A percentile compares a stretch with the other conserved stretches of the same genome.
Evolutionary conservation across 2,888 invertebrate species (phyloP).

Genomic region (Himalopsyche japonica): DNA sequence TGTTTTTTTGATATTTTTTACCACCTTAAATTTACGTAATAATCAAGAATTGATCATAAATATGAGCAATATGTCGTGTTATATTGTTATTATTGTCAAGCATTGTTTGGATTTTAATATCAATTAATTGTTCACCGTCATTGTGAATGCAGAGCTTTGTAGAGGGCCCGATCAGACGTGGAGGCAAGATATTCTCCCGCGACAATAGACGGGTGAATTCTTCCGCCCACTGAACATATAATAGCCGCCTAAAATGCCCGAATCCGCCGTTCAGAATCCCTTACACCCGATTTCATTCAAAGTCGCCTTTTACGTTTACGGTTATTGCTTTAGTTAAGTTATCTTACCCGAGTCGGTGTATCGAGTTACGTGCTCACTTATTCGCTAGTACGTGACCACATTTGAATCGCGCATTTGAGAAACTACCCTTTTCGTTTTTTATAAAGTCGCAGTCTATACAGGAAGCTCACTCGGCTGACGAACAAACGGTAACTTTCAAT

Average conservation of each 20-base stretch:
- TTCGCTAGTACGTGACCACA: neutral
- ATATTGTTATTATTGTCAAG: neutral
- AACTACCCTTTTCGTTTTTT: neutral
- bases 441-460: neutral
- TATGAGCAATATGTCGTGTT: too few species aligned
- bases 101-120: neutral
- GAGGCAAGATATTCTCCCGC: neutral
- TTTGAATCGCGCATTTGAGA: neutral
- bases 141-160: neutral
- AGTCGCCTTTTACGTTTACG: constrained; percentile 3
- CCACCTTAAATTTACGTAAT: too few species aligned
- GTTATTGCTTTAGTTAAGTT: constrained; percentile 4
- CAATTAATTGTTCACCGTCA: neutral
- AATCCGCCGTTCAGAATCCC: neutral
- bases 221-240: neutral
- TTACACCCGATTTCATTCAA: constrained; percentile 6
- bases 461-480: neutral
- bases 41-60: too few species aligned
- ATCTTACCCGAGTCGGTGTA: neutral
- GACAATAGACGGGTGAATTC: neutral
- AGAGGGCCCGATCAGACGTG: neutral
- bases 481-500: neutral
- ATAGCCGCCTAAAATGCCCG: constrained; percentile 3
- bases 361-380: neutral
- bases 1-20: too few species aligned